Conservation (phyloP, 2,797 vertebrate genomes). For the Arvicola amphibius region DNA sequence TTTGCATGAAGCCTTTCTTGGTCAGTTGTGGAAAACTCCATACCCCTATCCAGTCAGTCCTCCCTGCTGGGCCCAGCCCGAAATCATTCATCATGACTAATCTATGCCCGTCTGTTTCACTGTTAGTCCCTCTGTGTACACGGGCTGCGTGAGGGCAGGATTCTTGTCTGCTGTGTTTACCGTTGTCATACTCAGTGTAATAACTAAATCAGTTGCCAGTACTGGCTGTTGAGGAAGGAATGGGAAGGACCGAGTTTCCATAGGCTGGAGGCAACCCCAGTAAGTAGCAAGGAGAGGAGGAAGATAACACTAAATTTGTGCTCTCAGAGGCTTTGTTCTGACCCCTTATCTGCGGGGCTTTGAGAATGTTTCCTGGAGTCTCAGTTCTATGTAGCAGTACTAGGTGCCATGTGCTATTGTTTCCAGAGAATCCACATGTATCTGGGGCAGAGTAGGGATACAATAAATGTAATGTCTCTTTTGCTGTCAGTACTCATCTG, state of each 20-base stretch:
- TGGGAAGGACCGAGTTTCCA: not conserved
- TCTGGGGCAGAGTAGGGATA: not conserved
- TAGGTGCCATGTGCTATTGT: not conserved
- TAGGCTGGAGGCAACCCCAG: not conserved
- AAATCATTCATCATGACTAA: not conserved
- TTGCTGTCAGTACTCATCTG: not conserved
- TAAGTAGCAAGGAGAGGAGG: not conserved
- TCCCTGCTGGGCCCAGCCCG: accelerated
- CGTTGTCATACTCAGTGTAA: accelerated
- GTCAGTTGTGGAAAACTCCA: not conserved
- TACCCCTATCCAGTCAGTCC: not conserved
- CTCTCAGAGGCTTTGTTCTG: not conserved
- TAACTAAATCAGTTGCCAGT: not conserved
- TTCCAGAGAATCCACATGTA: not conserved
- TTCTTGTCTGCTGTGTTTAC: not conserved
- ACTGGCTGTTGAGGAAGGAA: not conserved
- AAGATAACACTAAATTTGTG: not conserved
- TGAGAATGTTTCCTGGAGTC: not conserved
- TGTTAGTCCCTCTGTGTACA: not conserved
- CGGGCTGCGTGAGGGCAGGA: not conserved
- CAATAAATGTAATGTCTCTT: not conserved
- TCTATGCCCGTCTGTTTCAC: not conserved
- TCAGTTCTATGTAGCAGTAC: not conserved
- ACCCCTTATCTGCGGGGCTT: not conserved
- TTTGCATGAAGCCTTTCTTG: not conserved